Base-by-base conservation (phyloP, 2,797 vertebrate genomes). In the Pristis pectinata region DNA sequence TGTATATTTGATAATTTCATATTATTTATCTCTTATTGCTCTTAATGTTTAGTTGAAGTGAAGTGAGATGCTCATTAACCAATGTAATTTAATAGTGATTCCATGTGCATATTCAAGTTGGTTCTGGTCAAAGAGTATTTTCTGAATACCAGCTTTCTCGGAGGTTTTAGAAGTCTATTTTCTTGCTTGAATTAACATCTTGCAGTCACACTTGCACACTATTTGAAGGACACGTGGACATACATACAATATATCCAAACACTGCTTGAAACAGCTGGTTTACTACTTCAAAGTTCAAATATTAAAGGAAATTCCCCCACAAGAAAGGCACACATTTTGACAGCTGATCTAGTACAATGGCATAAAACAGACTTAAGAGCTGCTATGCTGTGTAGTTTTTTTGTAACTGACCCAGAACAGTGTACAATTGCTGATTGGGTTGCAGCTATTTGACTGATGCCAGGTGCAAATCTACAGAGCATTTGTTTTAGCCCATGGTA, bases 341-440 rank as follows among this genome's bases (percentile, higher is more conserved):
- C 92, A 94, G 44, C 92, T 94, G 70, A 76, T 67, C 44, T n/a
- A 74, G 70, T 53, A 53, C 89, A 93, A 70, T 82, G 17, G 59
- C 27, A 94, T 70, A 53, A 76, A 53, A 53, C 41, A 53, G 92
- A 94, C 49, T 74, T 72, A 94, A 56, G 92, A 74, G 92, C 70
- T 94, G 67, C 17, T 53, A 30, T 94, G 70, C 70, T 22, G 24
- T 94, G 70, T 94, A 76, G 67, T 76, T 80, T 93, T 24, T 34
- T 24, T 91, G 87, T 64, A 67, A 91, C 64, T 91, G 87, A 91
- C 67, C 92, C 92, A 76, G 92, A 94, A 94, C 41, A n/a, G 76
- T 72, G 67, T 27, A 76, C 92, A 94, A 64, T 91, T 37, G n/a
- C 67, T 76, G 70, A 74, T 53, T 94, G 70, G 70, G 70, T 56